phyloP scores from a whole-genome alignment of 2,888 invertebrate species.

The Drosophila pseudotakahashii region DNA sequence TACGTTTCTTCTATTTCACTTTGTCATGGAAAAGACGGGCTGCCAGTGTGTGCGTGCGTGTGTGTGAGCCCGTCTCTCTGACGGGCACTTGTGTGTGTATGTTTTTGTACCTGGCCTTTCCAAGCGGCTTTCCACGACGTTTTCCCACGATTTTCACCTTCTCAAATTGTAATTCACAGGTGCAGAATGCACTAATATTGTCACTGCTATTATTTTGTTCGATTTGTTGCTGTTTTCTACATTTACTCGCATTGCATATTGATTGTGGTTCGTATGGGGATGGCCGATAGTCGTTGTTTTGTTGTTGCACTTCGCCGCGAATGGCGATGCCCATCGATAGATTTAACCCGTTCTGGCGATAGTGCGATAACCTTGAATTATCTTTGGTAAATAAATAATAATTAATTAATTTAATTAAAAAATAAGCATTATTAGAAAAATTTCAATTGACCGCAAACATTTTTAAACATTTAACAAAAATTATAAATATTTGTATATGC shows the following conservation, averaged over 20 bases:
- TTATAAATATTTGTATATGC: too few species aligned
- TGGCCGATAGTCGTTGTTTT: slow-evolving; percentile 11
- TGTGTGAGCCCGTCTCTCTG: slow-evolving; percentile 42
- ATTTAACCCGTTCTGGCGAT: background rate
- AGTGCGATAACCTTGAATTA: too few species aligned
- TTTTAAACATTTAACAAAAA: too few species aligned
- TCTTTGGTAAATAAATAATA: too few species aligned
- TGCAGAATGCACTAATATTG: slow-evolving; percentile 16
- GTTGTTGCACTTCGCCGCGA: slow-evolving; percentile 2
- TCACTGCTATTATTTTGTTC: slow-evolving; percentile 22
- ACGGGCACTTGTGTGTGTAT: slow-evolving; percentile 46
- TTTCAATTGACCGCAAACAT: too few species aligned
- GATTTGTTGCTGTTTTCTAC: slow-evolving; percentile 41
- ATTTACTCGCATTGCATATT: slow-evolving; percentile 58
- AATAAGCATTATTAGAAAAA: too few species aligned
- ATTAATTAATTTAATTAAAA: too few species aligned
- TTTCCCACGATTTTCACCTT: slow-evolving; percentile 18
- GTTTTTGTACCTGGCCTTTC: slow-evolving; percentile 62
- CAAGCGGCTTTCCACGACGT: slow-evolving; percentile 51
- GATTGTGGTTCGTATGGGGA: slow-evolving; percentile 54
- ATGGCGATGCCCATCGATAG: background rate
- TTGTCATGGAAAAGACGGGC: slow-evolving; percentile 64
- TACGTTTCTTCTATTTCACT: slow-evolving; percentile 63
- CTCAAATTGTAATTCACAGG: slow-evolving; percentile 21
- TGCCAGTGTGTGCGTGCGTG: slow-evolving; percentile 30